Percentiles rank a stretch among this genome's conserved stretches.
phyloP scores from a whole-genome alignment of 2,888 invertebrate genomes.

The Epinotia demarniana region DNA sequence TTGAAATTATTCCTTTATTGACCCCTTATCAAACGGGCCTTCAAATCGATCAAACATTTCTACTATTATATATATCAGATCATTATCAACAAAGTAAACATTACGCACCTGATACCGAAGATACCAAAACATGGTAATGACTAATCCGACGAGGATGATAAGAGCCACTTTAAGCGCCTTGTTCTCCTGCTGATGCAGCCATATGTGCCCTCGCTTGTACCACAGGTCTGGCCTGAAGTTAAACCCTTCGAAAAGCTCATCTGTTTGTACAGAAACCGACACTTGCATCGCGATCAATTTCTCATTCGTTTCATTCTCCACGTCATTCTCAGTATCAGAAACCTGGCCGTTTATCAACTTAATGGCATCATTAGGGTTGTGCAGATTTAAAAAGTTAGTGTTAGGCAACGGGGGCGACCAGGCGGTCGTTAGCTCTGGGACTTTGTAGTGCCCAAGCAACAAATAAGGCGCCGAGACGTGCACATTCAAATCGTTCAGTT shows the following conservation, averaged over 20 bases:
- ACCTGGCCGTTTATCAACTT: slow-evolving; percentile 77
- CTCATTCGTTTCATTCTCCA: slow-evolving; percentile 76
- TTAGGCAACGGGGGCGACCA: slow-evolving; percentile 77
- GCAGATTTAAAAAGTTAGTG: slow-evolving; percentile 63
- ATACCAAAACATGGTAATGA: slow-evolving; percentile 91
- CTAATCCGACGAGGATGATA: slow-evolving; percentile 87
- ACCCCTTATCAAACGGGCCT: not conserved
- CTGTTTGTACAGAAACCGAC: slow-evolving; percentile 83
- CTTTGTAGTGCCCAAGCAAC: slow-evolving; percentile 88
- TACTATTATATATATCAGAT: slow-evolving; percentile 10
- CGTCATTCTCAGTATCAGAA: slow-evolving; percentile 65
- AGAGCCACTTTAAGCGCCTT: slow-evolving; percentile 89
- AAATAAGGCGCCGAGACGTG: slow-evolving; percentile 78
- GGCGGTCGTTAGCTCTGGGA: slow-evolving; percentile 85
- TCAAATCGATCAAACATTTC: slow-evolving; percentile 4
- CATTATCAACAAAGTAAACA: slow-evolving; percentile 32
- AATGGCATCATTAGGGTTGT: slow-evolving; percentile 62
- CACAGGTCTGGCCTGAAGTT: slow-evolving; percentile 70
- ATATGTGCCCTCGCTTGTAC: slow-evolving; percentile 80
- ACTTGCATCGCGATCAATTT: slow-evolving; percentile 78
- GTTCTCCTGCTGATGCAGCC: slow-evolving; percentile 91
- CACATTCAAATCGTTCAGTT: slow-evolving; percentile 73
- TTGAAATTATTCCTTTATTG: not conserved
- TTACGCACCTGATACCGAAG: slow-evolving; percentile 86
- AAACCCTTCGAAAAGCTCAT: slow-evolving; percentile 78